These are phyloP conservation scores for Vanessa tameamea DNA, from an alignment of 1,140 invertebrate species.

Conservation along the genomic window DNA sequence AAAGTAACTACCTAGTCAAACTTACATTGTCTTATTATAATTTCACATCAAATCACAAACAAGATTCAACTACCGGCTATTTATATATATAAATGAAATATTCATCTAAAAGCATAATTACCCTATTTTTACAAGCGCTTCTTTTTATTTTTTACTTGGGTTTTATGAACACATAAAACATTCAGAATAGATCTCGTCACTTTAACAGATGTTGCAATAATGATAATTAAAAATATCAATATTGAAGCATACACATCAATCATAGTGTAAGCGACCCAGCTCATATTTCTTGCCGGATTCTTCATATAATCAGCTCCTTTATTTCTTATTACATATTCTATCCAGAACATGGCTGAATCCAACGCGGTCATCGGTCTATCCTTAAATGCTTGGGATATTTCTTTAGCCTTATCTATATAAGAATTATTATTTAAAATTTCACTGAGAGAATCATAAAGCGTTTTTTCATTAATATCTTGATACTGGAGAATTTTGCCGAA, in stretches of 20 bases:
- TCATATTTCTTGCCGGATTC: constrained; percentile 81
- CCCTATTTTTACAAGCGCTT: constrained; percentile 1
- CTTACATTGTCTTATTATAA: too few species aligned
- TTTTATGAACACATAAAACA: neutral
- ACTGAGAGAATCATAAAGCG: constrained; percentile 44
- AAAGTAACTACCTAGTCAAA: too few species aligned
- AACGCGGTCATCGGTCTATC: constrained; percentile 80
- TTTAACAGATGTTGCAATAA: constrained; percentile 13
- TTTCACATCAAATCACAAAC: too few species aligned
- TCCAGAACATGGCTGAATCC: constrained; percentile 83
- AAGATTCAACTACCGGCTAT: too few species aligned
- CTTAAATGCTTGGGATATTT: constrained; percentile 74
- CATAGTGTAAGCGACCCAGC: constrained; percentile 82
- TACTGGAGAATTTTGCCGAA: constrained; percentile 69
- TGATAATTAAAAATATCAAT: neutral
- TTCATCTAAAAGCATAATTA: too few species aligned
- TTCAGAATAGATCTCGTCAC: constrained; percentile 15
- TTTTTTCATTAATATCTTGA: constrained; percentile 64
- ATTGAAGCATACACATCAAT: constrained; percentile 80
- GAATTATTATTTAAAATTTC: constrained; percentile 55
- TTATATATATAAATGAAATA: too few species aligned
- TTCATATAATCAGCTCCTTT: constrained; percentile 81
- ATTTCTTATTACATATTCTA: constrained; percentile 82
- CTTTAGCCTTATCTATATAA: constrained; percentile 64
- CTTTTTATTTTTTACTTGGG: constrained; percentile 11